These are phyloP conservation scores for Nibea coibor DNA, from an alignment of 2,113 vertebrate species.

Conservation along the genomic window DNA sequence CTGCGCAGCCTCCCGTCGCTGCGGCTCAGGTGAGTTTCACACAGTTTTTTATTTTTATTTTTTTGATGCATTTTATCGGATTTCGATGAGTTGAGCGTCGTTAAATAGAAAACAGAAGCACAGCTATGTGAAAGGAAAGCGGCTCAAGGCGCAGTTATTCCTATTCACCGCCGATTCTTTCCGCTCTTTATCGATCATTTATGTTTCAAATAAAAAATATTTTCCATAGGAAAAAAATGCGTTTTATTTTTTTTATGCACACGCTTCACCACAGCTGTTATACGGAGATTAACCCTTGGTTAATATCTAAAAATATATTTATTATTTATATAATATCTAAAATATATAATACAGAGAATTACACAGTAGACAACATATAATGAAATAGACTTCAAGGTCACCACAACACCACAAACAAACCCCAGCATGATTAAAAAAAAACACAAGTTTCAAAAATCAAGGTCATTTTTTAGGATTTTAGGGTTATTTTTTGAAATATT, in stretches of 20 bases:
- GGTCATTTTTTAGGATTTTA: not conserved
- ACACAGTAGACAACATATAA: not conserved
- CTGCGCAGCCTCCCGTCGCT: not conserved
- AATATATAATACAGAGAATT: not conserved
- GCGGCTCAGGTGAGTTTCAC: constrained; percentile 1
- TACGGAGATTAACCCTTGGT: not conserved
- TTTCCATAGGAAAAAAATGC: accelerated
- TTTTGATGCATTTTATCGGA: not conserved
- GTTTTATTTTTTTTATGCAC: too few species aligned
- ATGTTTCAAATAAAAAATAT: not conserved
- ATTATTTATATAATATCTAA: too few species aligned
- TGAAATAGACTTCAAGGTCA: not conserved
- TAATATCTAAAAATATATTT: too few species aligned
- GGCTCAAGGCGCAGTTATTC: too few species aligned
- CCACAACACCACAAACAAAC: not conserved
- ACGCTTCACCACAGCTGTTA: not conserved
- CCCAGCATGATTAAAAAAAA: not conserved
- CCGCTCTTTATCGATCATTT: not conserved
- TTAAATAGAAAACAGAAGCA: not conserved
- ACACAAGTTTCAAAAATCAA: not conserved
- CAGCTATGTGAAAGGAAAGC: not conserved
- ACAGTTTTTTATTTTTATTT: accelerated
- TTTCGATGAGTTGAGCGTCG: not conserved
- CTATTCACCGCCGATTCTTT: not conserved
- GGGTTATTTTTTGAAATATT: not conserved